Evolutionary conservation across 2,113 vertebrate species (phyloP).

Genomic region (Halichoerus grypus): DNA sequence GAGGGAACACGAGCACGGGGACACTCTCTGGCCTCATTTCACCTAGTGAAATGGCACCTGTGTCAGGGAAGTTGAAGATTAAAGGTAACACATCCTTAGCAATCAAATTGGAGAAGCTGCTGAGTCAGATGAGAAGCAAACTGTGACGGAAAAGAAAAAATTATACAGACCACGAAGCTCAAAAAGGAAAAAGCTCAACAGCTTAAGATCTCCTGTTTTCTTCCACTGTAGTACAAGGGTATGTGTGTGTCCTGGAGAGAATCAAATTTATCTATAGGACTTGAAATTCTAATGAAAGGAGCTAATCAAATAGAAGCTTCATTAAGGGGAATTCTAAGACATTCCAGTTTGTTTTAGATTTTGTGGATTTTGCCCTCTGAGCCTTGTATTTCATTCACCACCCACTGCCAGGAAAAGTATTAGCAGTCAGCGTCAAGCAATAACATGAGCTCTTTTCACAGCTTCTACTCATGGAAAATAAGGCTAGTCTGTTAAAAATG

Average conservation of each 20-base stretch:
- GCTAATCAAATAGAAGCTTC: conserved; percentile 41
- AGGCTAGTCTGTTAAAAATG: conserved; percentile 2
- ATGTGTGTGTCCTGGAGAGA: background rate
- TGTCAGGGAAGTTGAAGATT: conserved; percentile 88
- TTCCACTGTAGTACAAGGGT: background rate
- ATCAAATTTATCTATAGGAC: background rate
- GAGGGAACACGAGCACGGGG: background rate
- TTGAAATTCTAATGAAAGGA: conserved; percentile 57
- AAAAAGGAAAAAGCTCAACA: conserved; percentile 17
- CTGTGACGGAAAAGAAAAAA: conserved; percentile 76
- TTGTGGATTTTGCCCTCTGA: background rate
- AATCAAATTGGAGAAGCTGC: conserved; percentile 89
- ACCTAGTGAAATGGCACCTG: conserved; percentile 86
- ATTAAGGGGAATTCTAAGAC: conserved; percentile 31
- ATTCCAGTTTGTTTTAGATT: background rate
- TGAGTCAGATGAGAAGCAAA: conserved; percentile 84
- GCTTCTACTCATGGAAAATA: background rate
- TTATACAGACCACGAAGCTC: background rate
- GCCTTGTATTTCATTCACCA: background rate
- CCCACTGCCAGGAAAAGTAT: background rate
- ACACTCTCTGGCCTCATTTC: background rate
- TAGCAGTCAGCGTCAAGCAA: background rate
- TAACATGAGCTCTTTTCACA: background rate
- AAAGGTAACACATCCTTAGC: conserved; percentile 88
- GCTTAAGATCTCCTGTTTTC: conserved; percentile 45